Evolutionary conservation across 2,888 invertebrate genomes (phyloP), one percentile per base, ranked within the genome.

Genomic region (Saturnia pavonia): DNA sequence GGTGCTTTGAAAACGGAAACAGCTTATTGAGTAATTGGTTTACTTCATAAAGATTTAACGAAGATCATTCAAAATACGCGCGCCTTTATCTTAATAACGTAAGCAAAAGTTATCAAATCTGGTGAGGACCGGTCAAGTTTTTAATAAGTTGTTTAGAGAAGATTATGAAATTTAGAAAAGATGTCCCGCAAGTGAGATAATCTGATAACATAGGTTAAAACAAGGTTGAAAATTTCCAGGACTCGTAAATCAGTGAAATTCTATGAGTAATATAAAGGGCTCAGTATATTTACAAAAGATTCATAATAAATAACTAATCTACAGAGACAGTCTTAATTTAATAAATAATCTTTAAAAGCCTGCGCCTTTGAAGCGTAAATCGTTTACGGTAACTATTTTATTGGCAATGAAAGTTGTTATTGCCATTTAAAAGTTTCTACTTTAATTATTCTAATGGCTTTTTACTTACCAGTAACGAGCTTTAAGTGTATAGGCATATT

Each of bases 361-460:
- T 72, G 71, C 76, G 74, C 76, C 78, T 79, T 75, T 71, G 69
- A 74, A 67, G 75, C 74, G 77, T 85, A 83, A 87, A 85, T 88
- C 73, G 78, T 80, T 80, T 84, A 82, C 83, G 82, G 86, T 81
- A 80, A 82, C 82, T 73, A 80, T 87, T 89, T 89, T 84, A 89
- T 85, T 80, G 80, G 78, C 81, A 83, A 83, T 82, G 83, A 86
- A 84, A 85, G 87, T 85, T 87, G 85, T 85, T 85, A 86, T 84
- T 84, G 82, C 84, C 80, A 85, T 87, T 85, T 83, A 82, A 80
- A 83, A 85, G 76, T 83, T 82, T 76, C 76, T 76, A 75, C 77
- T 77, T 81, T 86, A 88, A 89, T 89, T 86, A 88, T 78, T 83
- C 77, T 80, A 85, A 88, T 88, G 80, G 84, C 80, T 81, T 85